Conservation (phyloP, 1,140 invertebrate species). For the Zaprionus taronus region DNA sequence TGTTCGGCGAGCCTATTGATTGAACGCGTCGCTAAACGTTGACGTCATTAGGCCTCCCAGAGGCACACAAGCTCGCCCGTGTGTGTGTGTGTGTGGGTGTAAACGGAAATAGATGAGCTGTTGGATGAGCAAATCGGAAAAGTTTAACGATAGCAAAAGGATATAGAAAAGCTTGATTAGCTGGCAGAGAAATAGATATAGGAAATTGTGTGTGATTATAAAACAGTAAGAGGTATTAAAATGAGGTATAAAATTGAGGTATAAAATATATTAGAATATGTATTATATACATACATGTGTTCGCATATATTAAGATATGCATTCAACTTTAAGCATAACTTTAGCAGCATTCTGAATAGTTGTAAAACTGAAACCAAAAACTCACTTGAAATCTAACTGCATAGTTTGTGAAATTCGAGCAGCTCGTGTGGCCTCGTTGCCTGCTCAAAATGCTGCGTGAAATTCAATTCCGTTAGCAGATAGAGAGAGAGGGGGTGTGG, state of each 20-base stretch:
- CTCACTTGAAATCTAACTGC: too few species aligned
- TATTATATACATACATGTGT: too few species aligned
- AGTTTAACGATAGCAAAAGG: background rate
- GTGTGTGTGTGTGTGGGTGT: conserved; percentile 6
- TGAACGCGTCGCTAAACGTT: conserved; percentile 40
- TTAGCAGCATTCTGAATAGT: background rate
- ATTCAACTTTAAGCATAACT: background rate
- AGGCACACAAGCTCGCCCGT: too few species aligned
- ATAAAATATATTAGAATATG: background rate
- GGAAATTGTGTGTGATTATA: background rate
- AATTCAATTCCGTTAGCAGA: conserved; percentile 6
- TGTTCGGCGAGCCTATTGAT: conserved; percentile 31
- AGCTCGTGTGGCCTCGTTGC: background rate
- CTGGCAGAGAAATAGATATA: background rate
- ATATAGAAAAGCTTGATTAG: background rate
- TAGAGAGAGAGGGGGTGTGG: too few species aligned
- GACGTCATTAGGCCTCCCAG: conserved; percentile 55
- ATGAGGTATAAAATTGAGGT: background rate
- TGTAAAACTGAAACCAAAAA: background rate
- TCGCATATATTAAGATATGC: too few species aligned
- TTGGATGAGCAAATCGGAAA: conserved; percentile 15
- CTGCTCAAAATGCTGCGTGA: conserved; percentile 5
- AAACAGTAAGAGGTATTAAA: background rate
- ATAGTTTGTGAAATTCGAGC: background rate
- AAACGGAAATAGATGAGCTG: conserved; percentile 40